These are phyloP conservation scores for Tetramorium alpestre DNA, from an alignment of 1,140 invertebrate genomes.

Conservation along the genomic window DNA sequence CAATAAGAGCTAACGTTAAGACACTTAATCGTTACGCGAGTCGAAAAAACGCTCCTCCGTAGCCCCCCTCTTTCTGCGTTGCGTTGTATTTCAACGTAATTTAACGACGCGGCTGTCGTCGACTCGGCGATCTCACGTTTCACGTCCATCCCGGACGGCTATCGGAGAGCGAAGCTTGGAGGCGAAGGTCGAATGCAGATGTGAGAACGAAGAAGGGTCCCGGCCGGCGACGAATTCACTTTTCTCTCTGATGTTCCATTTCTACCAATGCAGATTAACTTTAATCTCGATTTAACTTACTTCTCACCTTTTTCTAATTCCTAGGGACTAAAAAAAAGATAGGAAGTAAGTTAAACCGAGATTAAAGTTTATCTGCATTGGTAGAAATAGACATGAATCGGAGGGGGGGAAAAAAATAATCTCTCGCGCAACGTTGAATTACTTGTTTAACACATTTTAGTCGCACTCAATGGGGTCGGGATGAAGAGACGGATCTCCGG, in stretches of 20 bases:
- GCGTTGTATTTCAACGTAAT: not conserved
- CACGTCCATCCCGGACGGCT: not conserved
- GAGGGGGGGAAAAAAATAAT: not conserved
- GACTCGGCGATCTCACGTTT: not conserved
- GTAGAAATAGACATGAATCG: not conserved
- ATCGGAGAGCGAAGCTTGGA: not conserved
- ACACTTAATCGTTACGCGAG: conserved; percentile 58
- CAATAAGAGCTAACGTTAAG: conserved; percentile 57
- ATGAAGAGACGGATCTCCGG: conserved; percentile 12
- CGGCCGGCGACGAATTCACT: not conserved
- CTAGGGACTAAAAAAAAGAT: no score
- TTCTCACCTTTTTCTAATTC: no score
- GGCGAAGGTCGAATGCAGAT: not conserved
- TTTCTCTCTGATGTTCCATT: not conserved
- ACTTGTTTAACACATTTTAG: conserved; percentile 12
- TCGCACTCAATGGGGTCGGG: conserved; percentile 10
- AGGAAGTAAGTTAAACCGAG: no score
- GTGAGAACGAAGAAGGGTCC: not conserved
- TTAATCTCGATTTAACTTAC: no score
- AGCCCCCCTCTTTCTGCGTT: not conserved
- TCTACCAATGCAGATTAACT: no score
- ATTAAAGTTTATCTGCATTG: no score
- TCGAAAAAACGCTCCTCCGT: conserved; percentile 21
- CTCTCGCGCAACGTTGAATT: conserved; percentile 44
- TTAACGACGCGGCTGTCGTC: not conserved